A percentile compares a stretch with the other conserved stretches of the same genome.
These are phyloP conservation scores for Metacarcinus magister DNA, from an alignment of 2,888 invertebrate genomes.

Conservation along the genomic window DNA sequence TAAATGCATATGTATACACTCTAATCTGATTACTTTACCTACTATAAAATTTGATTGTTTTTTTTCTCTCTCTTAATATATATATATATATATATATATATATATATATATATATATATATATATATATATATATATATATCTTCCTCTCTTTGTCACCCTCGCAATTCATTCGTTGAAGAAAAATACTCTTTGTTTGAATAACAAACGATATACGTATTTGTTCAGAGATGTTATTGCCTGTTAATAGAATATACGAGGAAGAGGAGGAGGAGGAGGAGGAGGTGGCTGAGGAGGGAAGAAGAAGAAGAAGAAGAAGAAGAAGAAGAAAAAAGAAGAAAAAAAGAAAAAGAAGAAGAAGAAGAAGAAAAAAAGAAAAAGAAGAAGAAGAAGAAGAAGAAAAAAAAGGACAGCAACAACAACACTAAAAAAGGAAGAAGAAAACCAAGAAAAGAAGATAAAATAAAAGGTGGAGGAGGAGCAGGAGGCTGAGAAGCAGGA, in stretches of 20 bases:
- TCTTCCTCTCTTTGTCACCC: slow-evolving; percentile 33
- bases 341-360: background rate
- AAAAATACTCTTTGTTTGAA: slow-evolving; percentile 11
- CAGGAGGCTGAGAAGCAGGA: background rate
- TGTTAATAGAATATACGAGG: slow-evolving; percentile 26
- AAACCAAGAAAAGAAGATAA: background rate
- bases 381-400: too few species aligned
- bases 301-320: background rate
- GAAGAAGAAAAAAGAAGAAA: background rate
- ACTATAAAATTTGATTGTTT: too few species aligned
- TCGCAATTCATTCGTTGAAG: background rate
- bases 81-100: background rate
- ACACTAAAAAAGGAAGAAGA: background rate
- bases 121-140: background rate
- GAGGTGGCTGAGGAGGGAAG: background rate
- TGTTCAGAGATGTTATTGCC: slow-evolving; percentile 4
- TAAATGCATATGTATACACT: too few species aligned
- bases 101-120: background rate
- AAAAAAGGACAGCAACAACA: too few species aligned
- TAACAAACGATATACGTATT: background rate
- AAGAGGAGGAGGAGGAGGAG: background rate
- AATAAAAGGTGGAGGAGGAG: background rate
- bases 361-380: background rate
- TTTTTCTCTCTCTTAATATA: too few species aligned
- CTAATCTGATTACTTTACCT: too few species aligned